Percentiles rank a stretch among this genome's conserved stretches.
Conservation (phyloP, 1,140 invertebrate species). For the Eumaeus atala region DNA sequence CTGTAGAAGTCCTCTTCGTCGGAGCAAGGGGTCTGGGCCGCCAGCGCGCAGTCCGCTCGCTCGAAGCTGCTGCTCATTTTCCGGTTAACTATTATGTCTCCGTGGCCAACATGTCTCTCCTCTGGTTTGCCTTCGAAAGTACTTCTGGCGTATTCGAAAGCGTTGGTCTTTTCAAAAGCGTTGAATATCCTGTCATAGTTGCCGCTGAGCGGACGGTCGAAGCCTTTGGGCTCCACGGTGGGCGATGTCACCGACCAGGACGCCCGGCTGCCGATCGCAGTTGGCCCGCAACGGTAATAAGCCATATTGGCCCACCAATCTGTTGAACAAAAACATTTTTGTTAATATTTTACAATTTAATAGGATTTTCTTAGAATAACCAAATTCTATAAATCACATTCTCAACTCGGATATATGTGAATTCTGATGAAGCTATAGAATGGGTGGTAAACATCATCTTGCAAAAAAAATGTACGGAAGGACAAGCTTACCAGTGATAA, state of each 20-base stretch:
- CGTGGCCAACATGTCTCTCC: slow-evolving; percentile 46
- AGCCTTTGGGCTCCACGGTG: slow-evolving; percentile 45
- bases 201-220: slow-evolving; percentile 60
- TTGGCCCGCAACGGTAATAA: slow-evolving; percentile 77
- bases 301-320: slow-evolving; percentile 66
- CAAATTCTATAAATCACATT: too few relatives aligned
- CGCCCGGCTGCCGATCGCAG: slow-evolving; percentile 77
- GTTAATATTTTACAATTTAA: too few relatives aligned
- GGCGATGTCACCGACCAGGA: slow-evolving; percentile 79
- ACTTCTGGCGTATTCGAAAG: slow-evolving; percentile 64
- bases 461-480: too few relatives aligned
- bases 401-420: too few relatives aligned
- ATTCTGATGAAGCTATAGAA: too few relatives aligned
- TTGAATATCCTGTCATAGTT: slow-evolving; percentile 73
- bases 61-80: slow-evolving; percentile 73
- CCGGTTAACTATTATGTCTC: slow-evolving; percentile 63
- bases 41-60: slow-evolving; percentile 73
- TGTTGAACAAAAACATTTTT: slow-evolving; percentile 17
- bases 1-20: slow-evolving; percentile 85
- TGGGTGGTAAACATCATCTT: too few relatives aligned
- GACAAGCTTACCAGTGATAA: too few relatives aligned
- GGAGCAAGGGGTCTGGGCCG: slow-evolving; percentile 74
- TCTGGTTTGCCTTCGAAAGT: slow-evolving; percentile 52
- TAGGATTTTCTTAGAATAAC: too few relatives aligned
- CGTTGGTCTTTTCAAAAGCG: slow-evolving; percentile 68